Evolutionary conservation across 2,888 invertebrate genomes (phyloP), one percentile per base, ranked within the genome.

Genomic region (Caradrina kadenii): DNA sequence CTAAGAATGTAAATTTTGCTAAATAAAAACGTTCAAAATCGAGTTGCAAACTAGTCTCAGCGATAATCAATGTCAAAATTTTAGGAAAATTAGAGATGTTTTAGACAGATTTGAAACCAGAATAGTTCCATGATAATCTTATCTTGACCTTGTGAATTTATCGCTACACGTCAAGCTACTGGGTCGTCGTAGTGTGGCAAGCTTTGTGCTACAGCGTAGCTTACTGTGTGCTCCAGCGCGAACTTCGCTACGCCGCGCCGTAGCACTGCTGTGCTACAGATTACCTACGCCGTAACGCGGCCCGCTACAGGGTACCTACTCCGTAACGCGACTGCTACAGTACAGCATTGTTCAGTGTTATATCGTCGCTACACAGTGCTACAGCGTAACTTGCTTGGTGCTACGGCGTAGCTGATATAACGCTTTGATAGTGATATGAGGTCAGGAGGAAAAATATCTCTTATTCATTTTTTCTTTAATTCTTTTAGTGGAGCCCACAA

Each of bases 401-500:
- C 45, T 54, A 22, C 35, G 4, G 1, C 17, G 63, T 54, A n/a
- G 17, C 26, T 13, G 11, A 13, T 1, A 39, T 11, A 2, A 39
- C 11, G 13, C 39, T 13, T 2, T 39, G 39, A 39, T 13, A 3
- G 39, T 35, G 39, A 39, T 39, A 13, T 13, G 0, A 39, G 8
- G 39, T 39, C 11, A 39, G 39, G 11, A 2, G 1, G 4, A 13
- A 26, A 39, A 10, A 39, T 13, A 39, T 39, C 13, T 39, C 17
- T 15, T 6, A 45, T 48, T 8, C 52, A 48, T n/a, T 8, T 45
- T n/a, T 15, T 11, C 0, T 7, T 63, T 73, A 2, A 17, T 6
- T n/a, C 45, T 75, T 66, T 10, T 61, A 80, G 83, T 72, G 54
- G 74, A 76, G 0, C 56, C 67, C 2, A 26, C 42, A 11, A 55